These are phyloP conservation scores for Alitta virens DNA, from an alignment of 2,888 invertebrate genomes.

Conservation along the genomic window DNA sequence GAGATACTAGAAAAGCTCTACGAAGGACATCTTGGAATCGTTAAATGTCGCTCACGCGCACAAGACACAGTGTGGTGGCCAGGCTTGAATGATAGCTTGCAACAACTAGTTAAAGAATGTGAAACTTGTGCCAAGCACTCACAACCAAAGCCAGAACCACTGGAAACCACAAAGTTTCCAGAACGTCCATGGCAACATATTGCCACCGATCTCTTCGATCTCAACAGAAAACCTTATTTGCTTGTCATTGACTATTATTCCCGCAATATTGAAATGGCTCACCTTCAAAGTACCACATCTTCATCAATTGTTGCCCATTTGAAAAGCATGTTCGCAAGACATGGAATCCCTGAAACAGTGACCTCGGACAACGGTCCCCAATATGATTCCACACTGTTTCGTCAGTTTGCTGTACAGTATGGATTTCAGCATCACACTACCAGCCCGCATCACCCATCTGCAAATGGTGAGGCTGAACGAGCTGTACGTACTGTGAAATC, in stretches of 20 bases:
- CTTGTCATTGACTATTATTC: not conserved
- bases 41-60: not conserved
- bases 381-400: not conserved
- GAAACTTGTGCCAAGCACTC: too few relatives aligned
- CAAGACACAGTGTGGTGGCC: too few relatives aligned
- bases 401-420: not conserved
- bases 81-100: too few relatives aligned
- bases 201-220: not conserved
- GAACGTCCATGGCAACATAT: not conserved
- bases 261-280: too few relatives aligned
- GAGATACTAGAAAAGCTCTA: not conserved
- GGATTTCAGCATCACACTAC: not conserved
- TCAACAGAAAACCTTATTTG: not conserved
- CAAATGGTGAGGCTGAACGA: not conserved
- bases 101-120: too few relatives aligned
- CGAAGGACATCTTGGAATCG: not conserved
- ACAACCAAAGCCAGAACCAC: not conserved
- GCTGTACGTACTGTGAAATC: not conserved
- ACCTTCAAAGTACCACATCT: not conserved
- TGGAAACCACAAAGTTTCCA: not conserved
- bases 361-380: not conserved
- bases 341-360: not conserved
- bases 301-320: not conserved
- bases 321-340: not conserved
- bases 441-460: not conserved